Evolutionary conservation across 2,888 invertebrate species (phyloP), one percentile per base, ranked within the genome.

Genomic region (Aproaerema taeniolella): DNA sequence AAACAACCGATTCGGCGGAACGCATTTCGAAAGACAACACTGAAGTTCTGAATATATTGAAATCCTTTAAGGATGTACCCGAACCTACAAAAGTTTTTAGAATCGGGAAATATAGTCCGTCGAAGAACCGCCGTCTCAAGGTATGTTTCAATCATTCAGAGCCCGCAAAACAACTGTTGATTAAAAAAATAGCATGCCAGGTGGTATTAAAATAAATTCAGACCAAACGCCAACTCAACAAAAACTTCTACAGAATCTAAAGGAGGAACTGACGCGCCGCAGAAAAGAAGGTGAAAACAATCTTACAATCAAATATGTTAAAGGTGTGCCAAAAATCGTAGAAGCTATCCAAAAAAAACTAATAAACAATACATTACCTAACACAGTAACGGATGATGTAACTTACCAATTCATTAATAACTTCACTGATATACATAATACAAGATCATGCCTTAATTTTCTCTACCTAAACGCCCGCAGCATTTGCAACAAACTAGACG

Each of bases 401-500:
- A 31, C 33, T 9, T 37, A n/a, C 33, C 37, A 13, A 31, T 36
- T 25, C 12, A 14, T 29, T 8, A 15, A 31, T 3, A 31, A 39
- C 7, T 37, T 25, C 3, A 10, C 35, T 2, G 24, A 30, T 10
- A 11, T 41, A 28, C 31, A 37, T 5, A 28, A 4, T 33, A 44
- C 38, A 12, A 43, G 42, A 36, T 40, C 43, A 10, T 31, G 41
- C 1, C 13, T 47, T 2, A 42, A 38, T 13, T 49, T 50, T 17
- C 35, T 56, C 2, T 54, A 56, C 31, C 25, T 45, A 6, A 54
- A 53, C 34, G 46, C 45, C 4, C 30, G 52, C 33, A 56, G 53
- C 20, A 48, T 53, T 7, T 31, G 46, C 2, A 53, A 45, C 28
- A 52, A 50, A 46, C 33, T 52, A 13, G 50, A 49, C 17, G 51